Base-by-base conservation (phyloP, 2,797 vertebrate genomes). In the Fratercula arctica region DNA sequence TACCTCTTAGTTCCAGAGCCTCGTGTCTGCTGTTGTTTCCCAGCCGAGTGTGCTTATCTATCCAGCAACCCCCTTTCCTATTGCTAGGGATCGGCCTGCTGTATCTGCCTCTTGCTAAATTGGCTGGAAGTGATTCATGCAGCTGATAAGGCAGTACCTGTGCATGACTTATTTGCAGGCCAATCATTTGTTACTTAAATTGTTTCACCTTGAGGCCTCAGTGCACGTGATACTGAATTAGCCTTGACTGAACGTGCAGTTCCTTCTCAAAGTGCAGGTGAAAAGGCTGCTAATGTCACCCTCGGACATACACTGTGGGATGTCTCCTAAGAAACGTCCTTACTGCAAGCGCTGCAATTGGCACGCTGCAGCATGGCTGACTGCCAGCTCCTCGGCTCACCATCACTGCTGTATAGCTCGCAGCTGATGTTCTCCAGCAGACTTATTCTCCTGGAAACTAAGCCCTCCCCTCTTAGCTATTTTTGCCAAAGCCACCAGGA, bases 281-380 rank as follows among this genome's bases (percentile, higher is more conserved):
- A 13, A 59, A 33, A 53, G 39, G 56, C 72, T 77, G 54, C 41
- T 80, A 7, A 9, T 24, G 51, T 5, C 26, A 9, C n/a, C 9
- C 16, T 26, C 1, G 48, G 70, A 1, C 13, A 0, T 5, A 0
- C 1, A 5, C 54, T 29, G 43, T 12, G 31, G 51, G 39, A 10
- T 51, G 61, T n/a, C 37, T 68, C 41, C 63, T 41, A 17, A 23
- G 13, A 13, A 57, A 5, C 26, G 20, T 66, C 78, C 41, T 60
- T 46, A 25, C n/a, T 3, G 24, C 29, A 45, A 46, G 79, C 25
- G 5, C 4, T 35, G 74, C 48, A 3, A 1, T 33, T 50, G 2
- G 45, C 33, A 2, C 9, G 1, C 85, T 81, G 85, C 88, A 57
- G 85, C 17, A 1, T 3, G 41, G 46, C 92, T 66, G 69, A 6